Conservation (phyloP, 2,797 vertebrate species). For the Serranus cabrilla region DNA sequence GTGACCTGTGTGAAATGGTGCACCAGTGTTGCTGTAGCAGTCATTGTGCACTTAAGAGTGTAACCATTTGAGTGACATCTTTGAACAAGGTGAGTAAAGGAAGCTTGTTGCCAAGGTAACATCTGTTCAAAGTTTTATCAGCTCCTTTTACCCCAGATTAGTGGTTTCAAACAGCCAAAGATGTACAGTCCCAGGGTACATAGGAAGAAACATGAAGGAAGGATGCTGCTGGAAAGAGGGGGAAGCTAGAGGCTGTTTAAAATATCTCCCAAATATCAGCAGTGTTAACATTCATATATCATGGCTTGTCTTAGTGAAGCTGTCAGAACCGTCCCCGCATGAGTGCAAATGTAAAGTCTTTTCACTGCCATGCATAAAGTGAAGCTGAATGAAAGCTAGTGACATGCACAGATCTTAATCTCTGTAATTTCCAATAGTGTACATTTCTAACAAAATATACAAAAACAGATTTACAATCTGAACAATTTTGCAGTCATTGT, state of each 20-base stretch:
- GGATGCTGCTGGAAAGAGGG: not conserved
- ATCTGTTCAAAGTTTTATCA: constrained; percentile 57
- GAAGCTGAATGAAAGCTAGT: not conserved
- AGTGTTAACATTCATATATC: not conserved
- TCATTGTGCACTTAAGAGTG: constrained; percentile 29
- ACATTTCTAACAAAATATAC: not conserved
- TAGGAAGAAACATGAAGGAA: constrained; percentile 1
- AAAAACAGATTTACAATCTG: not conserved
- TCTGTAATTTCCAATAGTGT: not conserved
- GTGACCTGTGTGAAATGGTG: constrained; percentile 1
- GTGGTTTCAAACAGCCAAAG: constrained; percentile 28
- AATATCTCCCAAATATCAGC: not conserved
- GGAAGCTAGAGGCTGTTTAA: not conserved
- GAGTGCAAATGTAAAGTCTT: not conserved
- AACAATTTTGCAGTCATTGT: not conserved
- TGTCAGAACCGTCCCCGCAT: not conserved
- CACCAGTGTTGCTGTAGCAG: constrained; percentile 5
- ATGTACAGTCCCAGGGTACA: constrained; percentile 17
- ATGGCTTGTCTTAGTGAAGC: not conserved
- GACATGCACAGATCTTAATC: not conserved
- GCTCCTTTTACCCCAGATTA: constrained; percentile 33
- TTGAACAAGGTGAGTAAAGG: constrained; percentile 48
- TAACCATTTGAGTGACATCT: constrained; percentile 60
- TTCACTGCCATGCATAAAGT: not conserved
- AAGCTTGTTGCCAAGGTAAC: constrained; percentile 64